Evolutionary conservation across 2,797 vertebrate genomes (phyloP).

Genomic region (Eulemur mongoz): DNA sequence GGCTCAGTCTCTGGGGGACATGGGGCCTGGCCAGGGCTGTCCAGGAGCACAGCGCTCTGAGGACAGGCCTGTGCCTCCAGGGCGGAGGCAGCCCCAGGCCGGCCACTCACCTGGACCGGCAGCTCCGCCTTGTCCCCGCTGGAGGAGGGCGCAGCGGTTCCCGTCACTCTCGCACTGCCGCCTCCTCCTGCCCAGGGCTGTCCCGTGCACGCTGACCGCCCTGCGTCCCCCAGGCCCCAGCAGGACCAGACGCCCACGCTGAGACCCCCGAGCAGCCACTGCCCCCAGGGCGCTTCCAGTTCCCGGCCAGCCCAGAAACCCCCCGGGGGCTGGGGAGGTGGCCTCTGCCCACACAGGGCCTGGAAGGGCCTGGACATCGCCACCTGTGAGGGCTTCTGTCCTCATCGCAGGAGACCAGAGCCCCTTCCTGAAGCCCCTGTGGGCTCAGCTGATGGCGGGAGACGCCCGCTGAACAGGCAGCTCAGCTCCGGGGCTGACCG

Average conservation of each 20-base stretch:
- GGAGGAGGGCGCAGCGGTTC: too few species aligned
- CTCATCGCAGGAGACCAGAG: background rate
- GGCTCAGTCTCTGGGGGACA: background rate
- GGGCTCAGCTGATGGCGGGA: rapidly evolving
- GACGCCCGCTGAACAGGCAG: background rate
- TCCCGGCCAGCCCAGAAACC: too few species aligned
- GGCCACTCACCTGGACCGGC: too few species aligned
- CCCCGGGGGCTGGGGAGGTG: background rate
- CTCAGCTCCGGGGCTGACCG: background rate
- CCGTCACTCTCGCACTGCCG: background rate
- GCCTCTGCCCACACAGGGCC: background rate
- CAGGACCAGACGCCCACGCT: background rate
- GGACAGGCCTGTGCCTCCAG: background rate
- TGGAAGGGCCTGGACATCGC: background rate
- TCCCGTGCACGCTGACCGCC: background rate
- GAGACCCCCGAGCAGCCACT: background rate
- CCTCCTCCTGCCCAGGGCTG: background rate
- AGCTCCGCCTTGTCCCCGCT: background rate
- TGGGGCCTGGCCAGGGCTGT: too few species aligned
- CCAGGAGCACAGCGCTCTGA: background rate
- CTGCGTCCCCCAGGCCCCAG: background rate
- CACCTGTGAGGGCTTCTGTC: background rate
- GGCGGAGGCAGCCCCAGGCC: too few species aligned
- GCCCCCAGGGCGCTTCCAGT: too few species aligned
- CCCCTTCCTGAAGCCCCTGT: background rate